Evolutionary conservation across 2,797 vertebrate genomes (phyloP).

Genomic region (Sebastes goodei): DNA sequence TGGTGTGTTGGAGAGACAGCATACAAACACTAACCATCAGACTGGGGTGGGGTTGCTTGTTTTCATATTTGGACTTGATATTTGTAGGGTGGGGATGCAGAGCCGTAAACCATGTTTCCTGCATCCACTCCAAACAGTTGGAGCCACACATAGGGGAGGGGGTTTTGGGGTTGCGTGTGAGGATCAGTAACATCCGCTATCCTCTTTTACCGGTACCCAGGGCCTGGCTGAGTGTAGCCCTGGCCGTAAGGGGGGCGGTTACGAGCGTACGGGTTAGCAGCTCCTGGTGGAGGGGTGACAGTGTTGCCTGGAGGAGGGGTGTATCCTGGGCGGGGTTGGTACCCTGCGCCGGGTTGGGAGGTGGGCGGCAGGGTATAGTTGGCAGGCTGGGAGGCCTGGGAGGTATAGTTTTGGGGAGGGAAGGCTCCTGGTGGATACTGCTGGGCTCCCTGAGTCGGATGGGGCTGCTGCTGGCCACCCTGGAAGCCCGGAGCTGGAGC

Average conservation of each 20-base stretch:
- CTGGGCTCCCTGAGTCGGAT: conserved; percentile 87
- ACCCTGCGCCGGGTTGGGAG: conserved; percentile 87
- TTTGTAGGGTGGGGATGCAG: conserved; percentile 59
- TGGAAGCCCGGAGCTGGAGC: conserved; percentile 79
- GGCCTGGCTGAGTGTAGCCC: conserved; percentile 95
- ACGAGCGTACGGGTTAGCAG: conserved; percentile 93
- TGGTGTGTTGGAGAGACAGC: conserved; percentile 54
- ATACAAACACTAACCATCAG: conserved; percentile 72
- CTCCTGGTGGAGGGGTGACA: conserved; percentile 90
- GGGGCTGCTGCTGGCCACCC: conserved; percentile 81
- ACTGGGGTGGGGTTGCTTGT: conserved; percentile 47
- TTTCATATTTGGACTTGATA: conserved; percentile 70
- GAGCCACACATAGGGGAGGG: conserved; percentile 43
- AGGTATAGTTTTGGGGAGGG: conserved; percentile 91
- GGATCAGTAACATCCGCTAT: conserved; percentile 44
- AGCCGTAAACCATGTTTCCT: conserved; percentile 47
- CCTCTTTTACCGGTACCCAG: conserved; percentile 89
- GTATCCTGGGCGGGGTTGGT: conserved; percentile 91
- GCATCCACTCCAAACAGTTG: conserved; percentile 58
- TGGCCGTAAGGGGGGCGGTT: conserved; percentile 92
- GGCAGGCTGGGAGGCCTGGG: conserved; percentile 90
- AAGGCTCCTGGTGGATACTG: conserved; percentile 91
- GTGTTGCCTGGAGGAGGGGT: conserved; percentile 90
- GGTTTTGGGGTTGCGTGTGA: conserved; percentile 17
- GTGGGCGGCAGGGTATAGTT: conserved; percentile 89